Evolutionary conservation across 1,140 invertebrate species (phyloP).

Genomic region (Drusus annulatus): DNA sequence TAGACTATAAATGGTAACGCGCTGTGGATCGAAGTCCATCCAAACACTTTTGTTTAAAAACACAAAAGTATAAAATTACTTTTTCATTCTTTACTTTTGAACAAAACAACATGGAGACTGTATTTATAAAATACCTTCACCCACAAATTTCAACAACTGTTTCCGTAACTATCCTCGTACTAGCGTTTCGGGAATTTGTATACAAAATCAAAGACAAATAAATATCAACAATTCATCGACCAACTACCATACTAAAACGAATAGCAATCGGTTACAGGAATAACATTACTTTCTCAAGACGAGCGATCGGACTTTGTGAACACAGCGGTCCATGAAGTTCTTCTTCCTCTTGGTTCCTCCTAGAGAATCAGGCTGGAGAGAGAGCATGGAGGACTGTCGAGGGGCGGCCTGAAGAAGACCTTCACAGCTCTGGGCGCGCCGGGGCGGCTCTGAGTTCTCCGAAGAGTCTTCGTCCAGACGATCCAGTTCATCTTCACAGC

Average conservation of each 20-base stretch:
- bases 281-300: constrained; percentile 64
- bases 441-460: constrained; percentile 59
- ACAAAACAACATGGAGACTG: constrained; percentile 51
- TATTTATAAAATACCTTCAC: constrained; percentile 59
- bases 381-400: constrained; percentile 64
- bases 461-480: constrained; percentile 63
- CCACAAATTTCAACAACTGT: constrained; percentile 42
- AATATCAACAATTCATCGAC: constrained; percentile 41
- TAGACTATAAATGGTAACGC: constrained; percentile 37
- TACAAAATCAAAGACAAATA: constrained; percentile 40
- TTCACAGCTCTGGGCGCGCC: constrained; percentile 68
- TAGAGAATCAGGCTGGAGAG: constrained; percentile 65
- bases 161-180: constrained; percentile 20
- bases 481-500: constrained; percentile 62
- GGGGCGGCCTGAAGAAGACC: constrained; percentile 64
- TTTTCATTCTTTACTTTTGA: constrained; percentile 24
- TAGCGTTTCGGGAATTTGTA: constrained; percentile 43
- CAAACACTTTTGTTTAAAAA: background rate
- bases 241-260: constrained; percentile 70
- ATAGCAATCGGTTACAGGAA: constrained; percentile 67
- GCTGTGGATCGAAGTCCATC: background rate
- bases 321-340: constrained; percentile 85
- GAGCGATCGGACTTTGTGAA: constrained; percentile 82
- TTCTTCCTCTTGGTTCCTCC: constrained; percentile 75
- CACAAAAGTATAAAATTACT: constrained; percentile 31